Percentiles rank a stretch among this genome's conserved stretches.
Evolutionary conservation across 1,140 invertebrate species (phyloP).

Genomic region (Scaptomyza hsui): DNA sequence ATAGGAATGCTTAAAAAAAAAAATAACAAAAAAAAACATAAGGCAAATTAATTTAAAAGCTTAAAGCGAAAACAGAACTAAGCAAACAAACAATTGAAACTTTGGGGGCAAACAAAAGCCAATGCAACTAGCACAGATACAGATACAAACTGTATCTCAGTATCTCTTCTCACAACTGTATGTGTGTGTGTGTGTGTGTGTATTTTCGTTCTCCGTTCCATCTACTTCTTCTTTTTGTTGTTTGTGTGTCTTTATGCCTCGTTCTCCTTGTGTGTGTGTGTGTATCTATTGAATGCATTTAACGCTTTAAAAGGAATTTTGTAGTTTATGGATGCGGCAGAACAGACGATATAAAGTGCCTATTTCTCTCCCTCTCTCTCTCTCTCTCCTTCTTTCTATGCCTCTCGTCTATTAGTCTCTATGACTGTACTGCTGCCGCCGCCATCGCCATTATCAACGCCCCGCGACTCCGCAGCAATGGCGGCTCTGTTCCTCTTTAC

Average conservation of each 20-base stretch:
- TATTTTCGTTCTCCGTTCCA: background rate
- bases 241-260: slow-evolving; percentile 5
- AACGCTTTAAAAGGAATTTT: slow-evolving; percentile 79
- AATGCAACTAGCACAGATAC: slow-evolving; percentile 20
- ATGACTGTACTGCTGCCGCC: slow-evolving; percentile 66
- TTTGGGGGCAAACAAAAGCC: slow-evolving; percentile 61
- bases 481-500: slow-evolving; percentile 5
- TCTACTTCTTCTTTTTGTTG: background rate
- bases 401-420: slow-evolving; percentile 35
- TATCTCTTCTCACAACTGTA: background rate
- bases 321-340: slow-evolving; percentile 75
- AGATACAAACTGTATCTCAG: slow-evolving; percentile 1
- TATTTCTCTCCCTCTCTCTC: background rate
- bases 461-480: slow-evolving; percentile 8
- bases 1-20: too few species aligned
- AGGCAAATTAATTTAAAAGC: slow-evolving; percentile 24
- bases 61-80: slow-evolving; percentile 5
- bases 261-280: slow-evolving; percentile 31
- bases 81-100: slow-evolving; percentile 58
- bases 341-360: slow-evolving; percentile 64
- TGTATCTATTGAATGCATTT: slow-evolving; percentile 80
- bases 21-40: slow-evolving; percentile 35
- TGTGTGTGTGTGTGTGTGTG: background rate
- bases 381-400: background rate
- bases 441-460: slow-evolving; percentile 56